These are phyloP conservation scores for Notamacropus eugenii DNA, from an alignment of 2,797 vertebrate species.

Conservation along the genomic window DNA sequence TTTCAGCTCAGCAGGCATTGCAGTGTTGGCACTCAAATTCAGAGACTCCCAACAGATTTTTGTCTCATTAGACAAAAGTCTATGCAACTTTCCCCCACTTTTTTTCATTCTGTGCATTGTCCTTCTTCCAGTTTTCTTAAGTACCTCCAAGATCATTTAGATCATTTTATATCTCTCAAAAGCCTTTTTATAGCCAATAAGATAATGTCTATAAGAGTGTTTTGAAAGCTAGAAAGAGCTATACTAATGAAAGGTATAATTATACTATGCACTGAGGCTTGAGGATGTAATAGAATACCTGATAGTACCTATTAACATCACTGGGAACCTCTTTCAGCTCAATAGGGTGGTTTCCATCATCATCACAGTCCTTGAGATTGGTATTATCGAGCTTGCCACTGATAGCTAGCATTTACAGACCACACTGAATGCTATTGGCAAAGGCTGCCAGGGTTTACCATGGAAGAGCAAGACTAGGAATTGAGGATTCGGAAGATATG, in stretches of 20 bases:
- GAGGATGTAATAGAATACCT: background rate
- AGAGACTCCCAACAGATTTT: background rate
- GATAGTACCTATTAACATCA: background rate
- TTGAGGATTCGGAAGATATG: background rate
- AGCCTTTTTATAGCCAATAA: background rate
- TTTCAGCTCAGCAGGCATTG: background rate
- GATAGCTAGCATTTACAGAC: background rate
- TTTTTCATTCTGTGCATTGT: background rate
- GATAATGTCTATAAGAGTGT: background rate
- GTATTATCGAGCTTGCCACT: background rate
- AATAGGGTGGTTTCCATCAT: background rate
- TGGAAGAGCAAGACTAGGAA: background rate
- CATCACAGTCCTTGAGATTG: background rate
- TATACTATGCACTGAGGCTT: background rate
- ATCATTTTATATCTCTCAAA: background rate
- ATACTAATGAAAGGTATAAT: background rate
- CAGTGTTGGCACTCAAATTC: background rate
- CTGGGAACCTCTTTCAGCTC: background rate
- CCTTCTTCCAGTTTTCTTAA: background rate
- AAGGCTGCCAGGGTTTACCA: background rate
- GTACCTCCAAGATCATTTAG: background rate
- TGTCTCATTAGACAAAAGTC: background rate
- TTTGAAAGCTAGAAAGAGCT: background rate
- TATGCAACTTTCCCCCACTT: background rate
- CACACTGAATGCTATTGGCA: background rate